Conservation (phyloP, 2,113 vertebrate species). For the Rhipidura dahli region DNA sequence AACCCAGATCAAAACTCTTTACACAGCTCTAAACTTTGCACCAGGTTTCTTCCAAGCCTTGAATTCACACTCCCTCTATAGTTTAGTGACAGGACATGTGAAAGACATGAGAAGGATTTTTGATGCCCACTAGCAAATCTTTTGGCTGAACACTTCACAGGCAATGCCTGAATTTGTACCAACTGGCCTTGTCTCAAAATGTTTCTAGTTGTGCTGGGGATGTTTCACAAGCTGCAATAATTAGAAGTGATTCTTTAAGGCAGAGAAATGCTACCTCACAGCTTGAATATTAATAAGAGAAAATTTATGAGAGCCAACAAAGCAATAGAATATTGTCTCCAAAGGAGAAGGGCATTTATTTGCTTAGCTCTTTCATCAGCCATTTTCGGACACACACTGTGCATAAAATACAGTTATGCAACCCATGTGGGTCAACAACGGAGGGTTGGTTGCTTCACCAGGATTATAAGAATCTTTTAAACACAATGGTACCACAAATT, state of each 20-base stretch:
- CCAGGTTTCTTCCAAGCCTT: neutral
- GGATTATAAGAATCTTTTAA: constrained; percentile 32
- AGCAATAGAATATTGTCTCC: neutral
- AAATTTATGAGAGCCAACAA: neutral
- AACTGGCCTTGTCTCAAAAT: neutral
- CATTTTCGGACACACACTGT: neutral
- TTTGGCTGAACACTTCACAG: neutral
- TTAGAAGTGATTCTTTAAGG: neutral
- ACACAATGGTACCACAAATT: constrained; percentile 59
- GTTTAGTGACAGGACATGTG: neutral
- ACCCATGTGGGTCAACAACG: constrained; percentile 3
- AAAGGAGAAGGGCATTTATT: constrained; percentile 2
- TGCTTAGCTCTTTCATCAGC: constrained; percentile 47
- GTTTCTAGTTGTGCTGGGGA: neutral
- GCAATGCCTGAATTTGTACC: neutral
- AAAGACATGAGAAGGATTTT: neutral
- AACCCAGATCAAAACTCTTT: neutral
- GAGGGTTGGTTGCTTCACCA: constrained; percentile 56
- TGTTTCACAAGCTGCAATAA: neutral
- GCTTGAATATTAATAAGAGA: constrained; percentile 14
- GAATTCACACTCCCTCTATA: neutral
- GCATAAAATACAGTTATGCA: constrained; percentile 44
- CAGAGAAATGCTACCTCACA: neutral
- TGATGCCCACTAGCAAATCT: neutral
- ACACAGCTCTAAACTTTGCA: neutral